Percentiles rank a stretch among this genome's conserved stretches.
Conservation (phyloP, 1,140 invertebrate species). For the Drosophila carrolli region DNA sequence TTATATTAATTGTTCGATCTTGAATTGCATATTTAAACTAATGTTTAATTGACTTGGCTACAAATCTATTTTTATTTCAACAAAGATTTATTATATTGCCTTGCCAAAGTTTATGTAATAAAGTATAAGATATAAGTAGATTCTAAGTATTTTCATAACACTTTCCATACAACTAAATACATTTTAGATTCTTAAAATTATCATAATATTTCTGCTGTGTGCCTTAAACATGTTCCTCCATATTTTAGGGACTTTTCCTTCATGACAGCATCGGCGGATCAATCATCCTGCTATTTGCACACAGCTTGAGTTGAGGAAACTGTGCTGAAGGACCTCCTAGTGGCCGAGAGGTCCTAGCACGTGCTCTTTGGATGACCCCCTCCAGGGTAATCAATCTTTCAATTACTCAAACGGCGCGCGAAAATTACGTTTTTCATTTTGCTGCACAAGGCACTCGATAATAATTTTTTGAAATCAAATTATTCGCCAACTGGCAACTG, state of each 20-base stretch:
- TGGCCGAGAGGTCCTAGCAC: constrained; percentile 21
- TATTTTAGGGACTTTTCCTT: not conserved
- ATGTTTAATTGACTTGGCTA: too few species aligned
- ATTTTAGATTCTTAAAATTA: not conserved
- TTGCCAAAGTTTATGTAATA: too few species aligned
- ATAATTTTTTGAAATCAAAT: constrained; percentile 62
- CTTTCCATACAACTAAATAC: too few species aligned
- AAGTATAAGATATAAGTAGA: too few species aligned
- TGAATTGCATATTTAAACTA: too few species aligned
- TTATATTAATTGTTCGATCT: too few species aligned
- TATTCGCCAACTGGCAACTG: constrained; percentile 59
- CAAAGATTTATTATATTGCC: too few species aligned
- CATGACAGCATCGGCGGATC: constrained; percentile 11
- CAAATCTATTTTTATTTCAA: too few species aligned
- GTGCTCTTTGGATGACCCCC: constrained; percentile 12
- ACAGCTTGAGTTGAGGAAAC: constrained; percentile 6
- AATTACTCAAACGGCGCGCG: constrained; percentile 41
- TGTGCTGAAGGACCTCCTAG: constrained; percentile 13
- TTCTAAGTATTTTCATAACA: too few species aligned
- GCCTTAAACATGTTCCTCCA: not conserved
- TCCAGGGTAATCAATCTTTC: constrained; percentile 61
- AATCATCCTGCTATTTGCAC: constrained; percentile 27
- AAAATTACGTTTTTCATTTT: constrained; percentile 28
- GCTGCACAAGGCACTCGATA: constrained; percentile 17
- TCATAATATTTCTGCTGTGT: too few species aligned